Percentiles rank a stretch among this genome's conserved stretches.
Conservation (phyloP, 2,888 invertebrate species). For the Eucera pruinosa region DNA sequence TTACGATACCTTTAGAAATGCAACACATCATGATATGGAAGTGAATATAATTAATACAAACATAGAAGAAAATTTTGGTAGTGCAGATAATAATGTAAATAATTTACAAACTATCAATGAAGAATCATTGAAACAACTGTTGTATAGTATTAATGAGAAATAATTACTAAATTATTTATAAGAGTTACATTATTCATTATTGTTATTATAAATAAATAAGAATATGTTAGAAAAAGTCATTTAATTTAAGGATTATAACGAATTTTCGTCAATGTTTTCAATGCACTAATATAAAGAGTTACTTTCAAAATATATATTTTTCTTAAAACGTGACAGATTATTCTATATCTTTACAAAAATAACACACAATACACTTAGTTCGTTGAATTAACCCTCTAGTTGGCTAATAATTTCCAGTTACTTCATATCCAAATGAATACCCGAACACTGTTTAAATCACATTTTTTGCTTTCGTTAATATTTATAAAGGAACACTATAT, state of each 20-base stretch:
- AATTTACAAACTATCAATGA: conserved; percentile 85
- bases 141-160: conserved; percentile 81
- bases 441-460: background rate
- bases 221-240: conserved; percentile 7
- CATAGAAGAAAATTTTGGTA: conserved; percentile 63
- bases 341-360: conserved; percentile 16
- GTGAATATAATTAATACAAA: conserved; percentile 63
- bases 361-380: conserved; percentile 4
- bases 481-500: background rate
- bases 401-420: too few species aligned
- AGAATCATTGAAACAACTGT: conserved; percentile 85
- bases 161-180: conserved; percentile 41
- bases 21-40: conserved; percentile 29
- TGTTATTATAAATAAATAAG: conserved; percentile 31
- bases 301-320: background rate
- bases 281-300: background rate
- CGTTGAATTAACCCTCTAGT: background rate
- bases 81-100: conserved; percentile 62
- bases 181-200: conserved; percentile 16
- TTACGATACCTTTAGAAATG: conserved; percentile 45
- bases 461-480: background rate
- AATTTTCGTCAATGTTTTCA: conserved; percentile 8
- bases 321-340: background rate
- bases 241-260: background rate
- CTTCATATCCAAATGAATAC: too few species aligned